Percentiles rank a stretch among this genome's conserved stretches.
Conservation (phyloP, 1,140 invertebrate species). For the Pseudomyrmex cubaensis region DNA sequence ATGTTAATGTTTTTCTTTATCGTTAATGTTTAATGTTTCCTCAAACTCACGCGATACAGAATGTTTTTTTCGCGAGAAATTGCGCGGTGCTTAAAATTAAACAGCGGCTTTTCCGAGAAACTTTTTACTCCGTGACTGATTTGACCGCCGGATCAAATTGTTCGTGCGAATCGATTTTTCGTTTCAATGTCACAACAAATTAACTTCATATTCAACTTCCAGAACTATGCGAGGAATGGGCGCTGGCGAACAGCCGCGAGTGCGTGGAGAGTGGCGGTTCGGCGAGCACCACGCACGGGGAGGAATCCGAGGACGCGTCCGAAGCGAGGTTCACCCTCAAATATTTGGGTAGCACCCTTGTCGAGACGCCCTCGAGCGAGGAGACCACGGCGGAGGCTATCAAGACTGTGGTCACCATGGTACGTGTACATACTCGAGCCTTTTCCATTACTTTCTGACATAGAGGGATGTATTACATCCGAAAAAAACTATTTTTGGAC, state of each 20-base stretch:
- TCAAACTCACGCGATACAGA: not conserved
- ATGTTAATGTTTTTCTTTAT: no score
- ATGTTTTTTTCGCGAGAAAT: not conserved
- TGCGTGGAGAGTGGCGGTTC: constrained; percentile 87
- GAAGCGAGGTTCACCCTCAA: constrained; percentile 89
- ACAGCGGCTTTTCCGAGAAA: no score
- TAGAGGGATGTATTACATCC: no score
- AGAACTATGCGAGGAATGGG: constrained; percentile 93
- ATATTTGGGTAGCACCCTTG: constrained; percentile 90
- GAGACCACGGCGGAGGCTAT: constrained; percentile 89
- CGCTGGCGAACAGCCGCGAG: constrained; percentile 87
- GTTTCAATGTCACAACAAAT: not conserved
- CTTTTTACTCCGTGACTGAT: no score
- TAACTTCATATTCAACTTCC: constrained; percentile 72
- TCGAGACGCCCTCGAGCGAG: constrained; percentile 88
- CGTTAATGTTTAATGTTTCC: no score
- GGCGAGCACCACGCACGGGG: constrained; percentile 82
- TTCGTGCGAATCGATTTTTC: no score
- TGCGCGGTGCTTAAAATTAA: constrained; percentile 1
- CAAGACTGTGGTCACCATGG: constrained; percentile 89
- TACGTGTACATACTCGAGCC: constrained; percentile 67
- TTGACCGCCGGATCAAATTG: no score
- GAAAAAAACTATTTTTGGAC: no score
- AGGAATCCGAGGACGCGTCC: constrained; percentile 86
- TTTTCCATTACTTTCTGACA: not conserved